These are phyloP conservation scores for Psylliodes chrysocephalus DNA, from an alignment of 2,888 invertebrate species.

Conservation along the genomic window DNA sequence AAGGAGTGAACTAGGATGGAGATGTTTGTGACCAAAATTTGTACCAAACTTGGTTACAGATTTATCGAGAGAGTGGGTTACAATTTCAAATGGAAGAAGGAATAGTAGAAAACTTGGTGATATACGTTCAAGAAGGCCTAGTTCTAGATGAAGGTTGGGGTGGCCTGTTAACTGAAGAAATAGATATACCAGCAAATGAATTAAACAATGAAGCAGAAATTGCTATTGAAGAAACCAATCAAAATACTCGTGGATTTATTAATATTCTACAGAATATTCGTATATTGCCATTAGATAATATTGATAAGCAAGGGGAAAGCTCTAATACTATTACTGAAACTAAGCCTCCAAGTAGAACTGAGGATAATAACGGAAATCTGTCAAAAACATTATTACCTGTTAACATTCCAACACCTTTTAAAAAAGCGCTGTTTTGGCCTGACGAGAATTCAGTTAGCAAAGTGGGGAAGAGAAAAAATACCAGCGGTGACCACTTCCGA, in stretches of 20 bases:
- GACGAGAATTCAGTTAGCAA: constrained; percentile 13
- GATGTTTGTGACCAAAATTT: constrained; percentile 11
- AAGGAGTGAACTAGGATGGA: not conserved
- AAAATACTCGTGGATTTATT: constrained; percentile 6
- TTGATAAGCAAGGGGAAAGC: constrained; percentile 8
- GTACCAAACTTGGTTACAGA: no score
- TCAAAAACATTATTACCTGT: constrained; percentile 5
- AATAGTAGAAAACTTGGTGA: no score
- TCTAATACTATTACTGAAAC: constrained; percentile 11
- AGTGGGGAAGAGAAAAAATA: no score
- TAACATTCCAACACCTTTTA: constrained; percentile 8
- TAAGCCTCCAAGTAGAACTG: constrained; percentile 1
- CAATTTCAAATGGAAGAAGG: no score
- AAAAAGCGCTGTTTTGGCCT: constrained; percentile 10
- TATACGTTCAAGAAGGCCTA: constrained; percentile 8
- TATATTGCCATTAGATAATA: constrained; percentile 10
- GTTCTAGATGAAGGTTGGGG: constrained; percentile 9
- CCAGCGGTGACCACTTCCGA: constrained; percentile 7
- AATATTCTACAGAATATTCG: constrained; percentile 8
- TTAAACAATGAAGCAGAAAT: constrained; percentile 13
- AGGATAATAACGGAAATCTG: constrained; percentile 3
- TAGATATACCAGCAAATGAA: constrained; percentile 11
- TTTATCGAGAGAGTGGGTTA: no score
- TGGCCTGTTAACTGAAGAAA: constrained; percentile 9
- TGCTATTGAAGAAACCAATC: constrained; percentile 13